Percentiles rank a stretch among this genome's conserved stretches.
Conservation (phyloP, 2,888 invertebrate genomes). For the Gastrophysa polygoni region DNA sequence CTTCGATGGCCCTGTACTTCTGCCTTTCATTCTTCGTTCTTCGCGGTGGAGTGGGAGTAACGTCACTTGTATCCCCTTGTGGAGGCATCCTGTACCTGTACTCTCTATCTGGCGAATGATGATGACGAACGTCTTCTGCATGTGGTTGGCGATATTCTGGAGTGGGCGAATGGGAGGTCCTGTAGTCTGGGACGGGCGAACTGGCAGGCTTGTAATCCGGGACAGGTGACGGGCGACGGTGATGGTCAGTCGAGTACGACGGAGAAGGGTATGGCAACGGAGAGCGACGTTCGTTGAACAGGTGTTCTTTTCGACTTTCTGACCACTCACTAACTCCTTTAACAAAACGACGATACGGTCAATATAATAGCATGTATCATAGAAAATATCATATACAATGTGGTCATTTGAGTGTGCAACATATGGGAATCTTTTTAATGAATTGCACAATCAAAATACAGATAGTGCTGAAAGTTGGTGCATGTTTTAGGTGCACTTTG, state of each 20-base stretch:
- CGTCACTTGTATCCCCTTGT: conserved; percentile 41
- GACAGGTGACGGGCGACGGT: conserved; percentile 38
- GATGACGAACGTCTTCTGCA: neutral
- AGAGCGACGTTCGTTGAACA: conserved; percentile 36
- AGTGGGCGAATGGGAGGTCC: conserved; percentile 39
- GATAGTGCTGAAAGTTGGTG: too few relatives aligned
- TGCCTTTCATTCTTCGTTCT: conserved; percentile 62
- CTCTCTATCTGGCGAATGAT: conserved; percentile 36
- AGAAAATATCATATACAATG: too few relatives aligned
- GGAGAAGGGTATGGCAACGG: conserved; percentile 37
- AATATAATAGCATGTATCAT: too few relatives aligned
- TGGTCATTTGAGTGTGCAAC: too few relatives aligned
- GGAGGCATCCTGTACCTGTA: conserved; percentile 42
- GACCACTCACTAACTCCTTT: conserved; percentile 80
- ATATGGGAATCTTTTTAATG: too few relatives aligned
- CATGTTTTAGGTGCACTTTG: too few relatives aligned
- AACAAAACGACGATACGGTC: conserved; percentile 16
- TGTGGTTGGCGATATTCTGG: conserved; percentile 37
- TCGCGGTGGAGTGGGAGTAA: conserved; percentile 70
- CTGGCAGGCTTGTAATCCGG: conserved; percentile 41
- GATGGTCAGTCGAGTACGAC: conserved; percentile 31
- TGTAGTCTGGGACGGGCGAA: conserved; percentile 45
- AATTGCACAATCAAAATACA: too few relatives aligned
- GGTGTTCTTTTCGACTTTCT: conserved; percentile 60
- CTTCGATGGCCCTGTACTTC: conserved; percentile 56